phyloP scores from a whole-genome alignment of 2,113 vertebrate species.

The Cochlearius cochlearius region DNA sequence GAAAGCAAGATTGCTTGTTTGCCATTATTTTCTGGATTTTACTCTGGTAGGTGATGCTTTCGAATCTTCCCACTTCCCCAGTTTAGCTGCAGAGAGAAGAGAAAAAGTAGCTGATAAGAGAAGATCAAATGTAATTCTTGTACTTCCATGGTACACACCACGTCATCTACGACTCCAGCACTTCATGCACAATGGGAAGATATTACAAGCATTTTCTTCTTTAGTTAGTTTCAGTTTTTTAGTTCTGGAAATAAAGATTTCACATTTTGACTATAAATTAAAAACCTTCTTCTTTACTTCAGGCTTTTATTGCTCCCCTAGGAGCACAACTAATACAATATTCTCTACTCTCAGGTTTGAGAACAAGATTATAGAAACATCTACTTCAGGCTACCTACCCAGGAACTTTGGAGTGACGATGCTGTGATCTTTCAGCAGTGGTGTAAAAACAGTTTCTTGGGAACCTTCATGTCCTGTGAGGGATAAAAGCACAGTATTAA shows the following conservation, averaged over 20 bases:
- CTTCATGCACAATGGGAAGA: not conserved
- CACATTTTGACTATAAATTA: not conserved
- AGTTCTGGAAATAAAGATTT: not conserved
- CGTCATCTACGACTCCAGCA: not conserved
- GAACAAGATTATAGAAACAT: not conserved
- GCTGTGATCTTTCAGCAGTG: conserved; percentile 8
- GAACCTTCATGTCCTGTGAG: not conserved
- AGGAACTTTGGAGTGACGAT: conserved; percentile 10
- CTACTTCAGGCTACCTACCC: not conserved
- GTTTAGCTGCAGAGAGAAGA: conserved; percentile 9
- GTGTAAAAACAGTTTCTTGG: not conserved
- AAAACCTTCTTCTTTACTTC: not conserved
- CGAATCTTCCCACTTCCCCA: not conserved
- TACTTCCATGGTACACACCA: not conserved
- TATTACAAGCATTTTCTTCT: not conserved
- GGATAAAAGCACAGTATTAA: not conserved
- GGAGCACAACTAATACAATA: not conserved
- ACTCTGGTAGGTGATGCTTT: not conserved
- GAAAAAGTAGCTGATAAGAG: not conserved
- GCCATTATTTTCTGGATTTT: not conserved
- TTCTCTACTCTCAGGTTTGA: not conserved
- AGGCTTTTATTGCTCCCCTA: not conserved
- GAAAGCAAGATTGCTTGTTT: not conserved
- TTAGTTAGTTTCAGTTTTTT: not conserved
- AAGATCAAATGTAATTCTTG: not conserved